Evolutionary conservation across 2,888 invertebrate genomes (phyloP).

Genomic region (Drosophila kuntzei): DNA sequence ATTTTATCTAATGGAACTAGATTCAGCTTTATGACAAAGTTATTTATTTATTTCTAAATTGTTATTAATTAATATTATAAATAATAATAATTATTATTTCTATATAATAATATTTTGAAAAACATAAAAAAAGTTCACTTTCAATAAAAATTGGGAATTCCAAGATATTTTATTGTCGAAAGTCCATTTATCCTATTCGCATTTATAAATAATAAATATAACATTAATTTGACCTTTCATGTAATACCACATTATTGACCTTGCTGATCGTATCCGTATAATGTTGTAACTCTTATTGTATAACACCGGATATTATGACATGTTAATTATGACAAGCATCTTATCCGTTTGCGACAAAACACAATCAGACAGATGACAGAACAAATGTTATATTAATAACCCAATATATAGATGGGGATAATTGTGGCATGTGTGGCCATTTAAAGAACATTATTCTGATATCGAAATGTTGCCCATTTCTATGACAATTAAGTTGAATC

Average conservation of each 20-base stretch:
- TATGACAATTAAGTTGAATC: constrained; percentile 40
- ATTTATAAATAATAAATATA: neutral
- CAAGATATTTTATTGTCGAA: no score
- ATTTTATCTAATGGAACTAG: no score
- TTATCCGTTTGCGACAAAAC: constrained; percentile 11
- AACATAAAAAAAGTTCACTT: no score
- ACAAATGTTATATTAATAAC: constrained; percentile 13
- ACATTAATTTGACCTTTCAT: constrained; percentile 21
- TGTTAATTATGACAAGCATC: constrained; percentile 15
- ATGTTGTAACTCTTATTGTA: neutral
- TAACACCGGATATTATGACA: constrained; percentile 14
- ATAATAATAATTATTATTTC: no score
- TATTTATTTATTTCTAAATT: no score
- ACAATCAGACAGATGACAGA: constrained; percentile 8
- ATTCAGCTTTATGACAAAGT: no score
- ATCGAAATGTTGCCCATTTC: constrained; percentile 28
- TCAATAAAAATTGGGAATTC: no score
- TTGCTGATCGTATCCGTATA: constrained; percentile 27
- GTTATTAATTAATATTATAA: no score
- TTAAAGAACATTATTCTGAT: constrained; percentile 41
- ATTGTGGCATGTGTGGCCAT: constrained; percentile 33
- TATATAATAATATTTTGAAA: no score
- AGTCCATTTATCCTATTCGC: neutral
- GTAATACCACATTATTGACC: constrained; percentile 24
- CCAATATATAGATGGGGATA: neutral